A percentile compares a stretch with the other conserved stretches of the same genome.
Evolutionary conservation across 2,888 invertebrate species (phyloP).

Genomic region (Acanthosoma haemorrhoidale): DNA sequence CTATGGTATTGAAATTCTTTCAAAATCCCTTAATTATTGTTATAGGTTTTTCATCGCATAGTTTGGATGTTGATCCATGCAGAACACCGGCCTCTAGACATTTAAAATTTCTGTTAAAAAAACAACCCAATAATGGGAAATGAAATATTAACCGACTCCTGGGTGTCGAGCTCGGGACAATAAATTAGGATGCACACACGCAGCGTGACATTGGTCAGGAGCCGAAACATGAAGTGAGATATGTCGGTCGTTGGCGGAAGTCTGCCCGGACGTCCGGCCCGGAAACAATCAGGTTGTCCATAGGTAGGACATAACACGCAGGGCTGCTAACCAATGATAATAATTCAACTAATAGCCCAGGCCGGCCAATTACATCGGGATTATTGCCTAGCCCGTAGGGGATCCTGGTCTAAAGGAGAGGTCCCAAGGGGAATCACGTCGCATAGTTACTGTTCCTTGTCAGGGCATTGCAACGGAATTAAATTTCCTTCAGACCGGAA

Average conservation of each 20-base stretch:
- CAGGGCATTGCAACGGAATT: not conserved
- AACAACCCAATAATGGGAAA: no score
- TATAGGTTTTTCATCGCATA: no score
- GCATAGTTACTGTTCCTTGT: no score
- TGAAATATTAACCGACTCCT: no score
- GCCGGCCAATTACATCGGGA: not conserved
- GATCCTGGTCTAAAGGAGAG: not conserved
- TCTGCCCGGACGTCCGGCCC: constrained; percentile 1
- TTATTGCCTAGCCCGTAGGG: not conserved
- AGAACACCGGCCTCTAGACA: no score
- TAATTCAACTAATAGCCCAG: constrained; percentile 2
- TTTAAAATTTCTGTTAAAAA: no score
- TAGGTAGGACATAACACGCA: not conserved
- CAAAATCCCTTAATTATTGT: no score
- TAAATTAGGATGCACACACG: not conserved
- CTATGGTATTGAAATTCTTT: no score
- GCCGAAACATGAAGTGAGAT: constrained; percentile 10
- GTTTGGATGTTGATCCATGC: no score
- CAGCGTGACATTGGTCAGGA: not conserved
- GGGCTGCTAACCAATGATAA: constrained; percentile 14
- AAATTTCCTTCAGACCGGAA: no score
- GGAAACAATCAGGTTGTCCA: constrained; percentile 23
- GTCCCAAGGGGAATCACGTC: no score
- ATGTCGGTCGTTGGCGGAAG: constrained; percentile 14
- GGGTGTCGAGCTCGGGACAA: no score